Base-by-base conservation (phyloP, 2,797 vertebrate genomes). In the Catamblyrhynchus diadema region DNA sequence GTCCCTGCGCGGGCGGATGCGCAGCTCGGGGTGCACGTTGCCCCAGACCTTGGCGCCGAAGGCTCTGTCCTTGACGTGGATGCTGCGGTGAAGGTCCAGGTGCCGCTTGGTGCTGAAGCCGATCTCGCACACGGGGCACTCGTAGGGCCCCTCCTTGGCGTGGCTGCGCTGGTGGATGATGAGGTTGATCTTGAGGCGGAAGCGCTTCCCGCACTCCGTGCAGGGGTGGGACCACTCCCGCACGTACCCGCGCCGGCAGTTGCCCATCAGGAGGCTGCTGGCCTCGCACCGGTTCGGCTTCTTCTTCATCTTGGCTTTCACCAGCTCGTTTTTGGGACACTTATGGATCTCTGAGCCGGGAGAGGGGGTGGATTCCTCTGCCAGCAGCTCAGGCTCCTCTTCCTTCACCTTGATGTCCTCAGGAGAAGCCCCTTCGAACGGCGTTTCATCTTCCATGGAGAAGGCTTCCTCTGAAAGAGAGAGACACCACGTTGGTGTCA, bases 131-230 rank as follows among this genome's bases (percentile, higher is more conserved):
- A 59, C 5, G 6, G 82, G 2, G 62, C 96, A 96, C 19, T 96
- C 96, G 3, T 96, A 96, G 24, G 97, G 97, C 28, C 96, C 96
- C 37, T 94, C 95, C 2, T 95, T 97, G 69, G 96, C 96, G 5
- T 97, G 96, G 82, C 96, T 97, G 57, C 96, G 94, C 83, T 96
- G 95, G 80, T 96, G 96, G 84, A 96, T 96, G 92, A 96, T 97
- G 70, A 97, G 96, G 71, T 97, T 97, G 89, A 96, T 96, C 14
- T 94, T 97, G 42, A 96, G 95, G 8, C 97, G 92, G 94, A 97
- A 97, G 8, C 96, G 95, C 75, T 95, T 95, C 27, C 95, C 89
- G 10, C 97, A 96, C 88, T 96, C 96, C 0, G 95, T 95, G 89
- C 95, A 96, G 75, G 96, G 96, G 9, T 95, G 93, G 0, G 17